phyloP scores from a whole-genome alignment of 2,113 vertebrate genomes.

The Petrocephalus microphthalmus region DNA sequence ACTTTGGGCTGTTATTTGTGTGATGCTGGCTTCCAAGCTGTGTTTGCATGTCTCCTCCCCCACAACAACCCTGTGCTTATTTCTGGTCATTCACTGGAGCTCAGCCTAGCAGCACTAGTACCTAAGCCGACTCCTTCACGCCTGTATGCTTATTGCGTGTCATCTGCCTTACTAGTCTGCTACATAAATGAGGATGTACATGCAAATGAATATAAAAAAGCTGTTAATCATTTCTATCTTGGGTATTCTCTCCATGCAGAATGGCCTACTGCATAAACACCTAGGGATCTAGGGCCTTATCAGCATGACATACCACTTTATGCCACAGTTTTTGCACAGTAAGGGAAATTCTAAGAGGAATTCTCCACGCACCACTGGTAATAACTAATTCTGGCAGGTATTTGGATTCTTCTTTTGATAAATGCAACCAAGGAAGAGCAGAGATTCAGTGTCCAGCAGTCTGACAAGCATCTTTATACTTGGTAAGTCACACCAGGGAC shows the following conservation, averaged over 20 bases:
- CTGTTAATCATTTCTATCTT: background rate
- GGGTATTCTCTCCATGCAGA: background rate
- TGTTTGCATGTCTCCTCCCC: background rate
- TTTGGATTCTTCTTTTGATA: background rate
- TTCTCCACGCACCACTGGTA: constrained; percentile 27
- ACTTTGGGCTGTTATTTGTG: background rate
- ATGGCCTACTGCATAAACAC: background rate
- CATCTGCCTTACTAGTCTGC: background rate
- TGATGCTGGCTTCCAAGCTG: background rate
- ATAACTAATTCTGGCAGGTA: constrained; percentile 25
- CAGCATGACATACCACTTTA: background rate
- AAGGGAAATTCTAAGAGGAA: constrained; percentile 22
- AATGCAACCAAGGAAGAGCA: background rate
- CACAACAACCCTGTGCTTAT: background rate
- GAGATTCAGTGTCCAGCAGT: background rate
- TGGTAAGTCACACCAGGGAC: background rate
- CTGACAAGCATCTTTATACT: background rate
- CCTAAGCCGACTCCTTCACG: background rate
- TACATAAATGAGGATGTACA: background rate
- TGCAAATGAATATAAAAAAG: background rate
- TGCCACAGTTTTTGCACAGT: constrained; percentile 23
- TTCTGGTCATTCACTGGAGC: background rate
- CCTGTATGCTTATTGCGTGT: background rate
- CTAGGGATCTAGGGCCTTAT: constrained; percentile 28
- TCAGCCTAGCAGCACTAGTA: background rate